Conservation (phyloP, 2,888 invertebrate species). For the Oscheius sp. region DNA sequence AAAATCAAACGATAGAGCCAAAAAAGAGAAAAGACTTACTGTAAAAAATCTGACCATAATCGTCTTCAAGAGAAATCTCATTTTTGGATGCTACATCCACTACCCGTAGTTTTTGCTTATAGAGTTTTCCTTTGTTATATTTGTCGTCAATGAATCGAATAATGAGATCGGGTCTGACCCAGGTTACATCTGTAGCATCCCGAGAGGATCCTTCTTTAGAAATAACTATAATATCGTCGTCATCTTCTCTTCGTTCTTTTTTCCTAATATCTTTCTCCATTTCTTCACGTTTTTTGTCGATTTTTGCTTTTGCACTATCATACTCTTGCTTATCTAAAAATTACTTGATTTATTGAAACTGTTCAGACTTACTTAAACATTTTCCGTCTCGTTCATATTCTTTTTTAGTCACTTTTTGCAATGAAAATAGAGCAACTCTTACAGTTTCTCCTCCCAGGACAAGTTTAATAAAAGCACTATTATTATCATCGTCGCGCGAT, state of each 20-base stretch:
- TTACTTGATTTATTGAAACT: neutral
- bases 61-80: slow-evolving; percentile 52
- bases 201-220: slow-evolving; percentile 21
- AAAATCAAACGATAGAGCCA: no score
- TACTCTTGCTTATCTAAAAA: slow-evolving; percentile 51
- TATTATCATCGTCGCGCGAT: slow-evolving; percentile 84
- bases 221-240: neutral
- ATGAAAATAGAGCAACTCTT: slow-evolving; percentile 72
- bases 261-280: neutral
- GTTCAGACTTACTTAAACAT: slow-evolving; percentile 49
- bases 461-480: slow-evolving; percentile 77
- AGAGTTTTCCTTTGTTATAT: slow-evolving; percentile 43
- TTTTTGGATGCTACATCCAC: slow-evolving; percentile 53
- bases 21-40: neutral
- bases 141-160: slow-evolving; percentile 52
- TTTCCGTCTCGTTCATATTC: slow-evolving; percentile 77
- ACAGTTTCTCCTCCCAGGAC: slow-evolving; percentile 50
- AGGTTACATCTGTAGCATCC: slow-evolving; percentile 31
- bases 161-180: slow-evolving; percentile 49
- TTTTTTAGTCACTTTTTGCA: slow-evolving; percentile 81
- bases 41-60: slow-evolving; percentile 30
- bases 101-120: slow-evolving; percentile 49
- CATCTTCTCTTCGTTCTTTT: neutral
- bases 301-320: slow-evolving; percentile 45
- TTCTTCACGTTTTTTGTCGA: slow-evolving; percentile 32